Percentiles rank a stretch among this genome's conserved stretches.
phyloP scores from a whole-genome alignment of 2,797 vertebrate species.

The Poecilia picta region DNA sequence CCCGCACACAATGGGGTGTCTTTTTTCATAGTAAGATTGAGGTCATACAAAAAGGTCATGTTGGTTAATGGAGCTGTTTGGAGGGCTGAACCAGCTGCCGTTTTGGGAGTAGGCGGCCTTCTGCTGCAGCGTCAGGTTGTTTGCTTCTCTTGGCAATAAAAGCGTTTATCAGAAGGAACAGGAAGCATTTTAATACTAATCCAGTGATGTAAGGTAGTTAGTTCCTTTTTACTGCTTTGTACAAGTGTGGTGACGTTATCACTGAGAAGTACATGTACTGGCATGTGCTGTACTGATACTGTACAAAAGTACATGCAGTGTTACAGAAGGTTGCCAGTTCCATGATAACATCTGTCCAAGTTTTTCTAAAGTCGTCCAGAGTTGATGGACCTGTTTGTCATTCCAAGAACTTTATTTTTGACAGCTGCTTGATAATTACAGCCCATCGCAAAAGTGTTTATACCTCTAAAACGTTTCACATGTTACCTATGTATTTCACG shows the following conservation, averaged over 20 bases:
- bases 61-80: neutral
- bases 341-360: too few species aligned
- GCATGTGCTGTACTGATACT: neutral
- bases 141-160: neutral
- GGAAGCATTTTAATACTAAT: neutral
- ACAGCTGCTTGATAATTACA: neutral
- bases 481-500: neutral
- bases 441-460: neutral
- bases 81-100: neutral
- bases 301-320: neutral
- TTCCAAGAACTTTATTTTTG: neutral
- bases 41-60: neutral
- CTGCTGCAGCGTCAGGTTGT: neutral
- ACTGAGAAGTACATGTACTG: neutral
- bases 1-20: too few species aligned
- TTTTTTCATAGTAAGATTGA: neutral
- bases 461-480: neutral
- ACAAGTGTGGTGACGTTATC: neutral
- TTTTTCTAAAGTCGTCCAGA: neutral
- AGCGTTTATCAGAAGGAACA: neutral
- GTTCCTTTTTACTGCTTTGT: too few species aligned
- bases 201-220: neutral
- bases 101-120: neutral
- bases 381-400: neutral
- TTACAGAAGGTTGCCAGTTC: neutral